Evolutionary conservation across 1,140 invertebrate species (phyloP), one percentile per base, ranked within the genome.

Genomic region (Anadara kagoshimensis): DNA sequence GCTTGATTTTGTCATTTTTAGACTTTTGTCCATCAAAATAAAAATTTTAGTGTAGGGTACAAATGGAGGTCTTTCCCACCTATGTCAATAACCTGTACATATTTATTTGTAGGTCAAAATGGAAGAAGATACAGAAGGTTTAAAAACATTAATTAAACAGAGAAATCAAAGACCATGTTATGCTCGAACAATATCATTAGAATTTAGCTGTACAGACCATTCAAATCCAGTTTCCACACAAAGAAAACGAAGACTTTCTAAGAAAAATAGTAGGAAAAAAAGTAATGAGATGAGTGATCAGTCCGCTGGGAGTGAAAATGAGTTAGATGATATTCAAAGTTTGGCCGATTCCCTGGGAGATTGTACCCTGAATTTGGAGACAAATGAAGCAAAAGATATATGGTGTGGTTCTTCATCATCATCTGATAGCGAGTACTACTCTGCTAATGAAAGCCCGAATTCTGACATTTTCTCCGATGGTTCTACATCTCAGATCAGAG

Each of bases 401-500:
- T 29, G 1, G 5, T 5, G 2, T 2, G 53, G 8, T 1, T 8
- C n/a, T 20, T 12, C 16, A n/a, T 20, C 10, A 20, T 63, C 68
- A 26, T 58, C 62, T 63, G 68, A 56, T 4, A 70, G 68, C 45
- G 68, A 70, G 63, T 70, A 70, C 36, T 70, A 44, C 44, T 70
- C 68, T 54, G 68, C 68, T 10, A 59, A 70, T 24, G 68, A 70
- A 45, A 29, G 29, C 7, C 12, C 53, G 10, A 41, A 20, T 36
- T 53, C 49, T 18, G 36, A 45, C 0, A 51, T 45, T 20, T 51
- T 49, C 0, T 64, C 62, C n/a, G 51, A 29, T 53, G 41, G 49
- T 36, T 64, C 62, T 20, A 5, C 62, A 29, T 45, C 29, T 7
- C 29, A 36, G 7, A 36, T 36, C 29, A 36, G 29, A 36, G 29